Evolutionary conservation across 2,888 invertebrate species (phyloP).

Genomic region (Bhutanitis thaidina): DNA sequence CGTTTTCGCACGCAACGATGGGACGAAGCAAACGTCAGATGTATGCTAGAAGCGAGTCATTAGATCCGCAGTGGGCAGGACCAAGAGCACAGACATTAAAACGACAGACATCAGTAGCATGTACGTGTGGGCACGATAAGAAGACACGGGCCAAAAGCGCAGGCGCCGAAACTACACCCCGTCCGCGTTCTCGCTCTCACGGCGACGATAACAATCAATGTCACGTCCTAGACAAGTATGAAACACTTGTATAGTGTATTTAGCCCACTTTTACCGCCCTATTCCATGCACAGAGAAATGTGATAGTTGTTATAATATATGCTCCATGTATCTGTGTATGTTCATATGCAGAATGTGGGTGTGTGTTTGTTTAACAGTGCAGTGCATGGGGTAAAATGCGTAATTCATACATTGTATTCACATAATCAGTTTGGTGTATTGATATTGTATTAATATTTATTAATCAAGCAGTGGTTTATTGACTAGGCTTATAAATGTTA

Average conservation of each 20-base stretch:
- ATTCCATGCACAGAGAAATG: conserved; percentile 38
- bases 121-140: conserved; percentile 72
- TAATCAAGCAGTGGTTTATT: conserved; percentile 15
- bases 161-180: conserved; percentile 38
- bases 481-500: conserved; percentile 14
- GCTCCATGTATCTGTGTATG: conserved; percentile 11
- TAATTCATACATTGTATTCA: conserved; percentile 25
- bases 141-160: conserved; percentile 57
- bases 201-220: conserved; percentile 59
- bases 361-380: conserved; percentile 35
- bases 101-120: conserved; percentile 67
- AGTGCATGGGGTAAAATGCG: conserved; percentile 37
- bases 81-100: conserved; percentile 61
- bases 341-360: conserved; percentile 19
- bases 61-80: conserved; percentile 61
- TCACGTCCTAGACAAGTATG: conserved; percentile 74
- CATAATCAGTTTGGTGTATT: conserved; percentile 37
- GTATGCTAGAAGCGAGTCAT: conserved; percentile 66
- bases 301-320: conserved; percentile 35
- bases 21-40: conserved; percentile 47
- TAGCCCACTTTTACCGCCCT: conserved; percentile 24
- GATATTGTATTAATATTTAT: conserved; percentile 30
- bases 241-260: conserved; percentile 63
- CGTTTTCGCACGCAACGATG: conserved; percentile 54
- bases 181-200: conserved; percentile 64